A percentile compares a stretch with the other conserved stretches of the same genome.
phyloP scores from a whole-genome alignment of 2,797 vertebrate genomes.

The Arctocebus calabarensis region DNA sequence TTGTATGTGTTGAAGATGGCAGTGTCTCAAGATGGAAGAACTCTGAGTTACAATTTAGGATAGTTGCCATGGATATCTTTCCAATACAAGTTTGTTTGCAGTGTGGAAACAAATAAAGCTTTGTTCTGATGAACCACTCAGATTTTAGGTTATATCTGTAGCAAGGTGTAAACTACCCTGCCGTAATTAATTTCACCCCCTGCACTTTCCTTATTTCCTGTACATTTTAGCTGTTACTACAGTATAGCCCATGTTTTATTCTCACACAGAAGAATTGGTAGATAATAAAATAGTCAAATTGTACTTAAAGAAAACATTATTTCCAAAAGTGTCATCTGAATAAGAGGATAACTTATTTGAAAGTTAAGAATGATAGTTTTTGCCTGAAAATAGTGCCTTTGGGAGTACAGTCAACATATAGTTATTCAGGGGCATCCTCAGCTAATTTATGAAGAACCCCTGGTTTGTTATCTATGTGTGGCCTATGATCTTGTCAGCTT shows the following conservation, averaged over 20 bases:
- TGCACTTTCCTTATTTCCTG: not conserved
- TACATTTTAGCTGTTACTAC: not conserved
- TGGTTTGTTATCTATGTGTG: not conserved
- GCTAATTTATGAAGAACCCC: not conserved
- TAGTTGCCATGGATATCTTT: not conserved
- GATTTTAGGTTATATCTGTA: not conserved
- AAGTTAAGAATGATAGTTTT: not conserved
- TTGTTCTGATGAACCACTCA: not conserved
- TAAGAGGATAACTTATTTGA: not conserved
- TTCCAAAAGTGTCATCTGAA: not conserved
- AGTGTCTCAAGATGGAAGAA: not conserved
- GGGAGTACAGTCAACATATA: not conserved
- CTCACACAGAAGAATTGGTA: not conserved
- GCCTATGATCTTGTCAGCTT: not conserved
- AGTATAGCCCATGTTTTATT: not conserved
- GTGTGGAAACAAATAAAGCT: not conserved
- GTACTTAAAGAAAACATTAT: not conserved
- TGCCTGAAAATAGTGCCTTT: not conserved
- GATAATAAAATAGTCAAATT: constrained; percentile 13
- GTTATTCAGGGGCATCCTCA: not conserved
- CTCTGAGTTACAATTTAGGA: not conserved
- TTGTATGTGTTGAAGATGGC: not conserved
- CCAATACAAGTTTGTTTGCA: not conserved
- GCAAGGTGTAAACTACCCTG: not conserved
- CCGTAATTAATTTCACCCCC: not conserved